Evolutionary conservation across 1,140 invertebrate genomes (phyloP), one percentile per base, ranked within the genome.

Genomic region (Phymastichus coffea): DNA sequence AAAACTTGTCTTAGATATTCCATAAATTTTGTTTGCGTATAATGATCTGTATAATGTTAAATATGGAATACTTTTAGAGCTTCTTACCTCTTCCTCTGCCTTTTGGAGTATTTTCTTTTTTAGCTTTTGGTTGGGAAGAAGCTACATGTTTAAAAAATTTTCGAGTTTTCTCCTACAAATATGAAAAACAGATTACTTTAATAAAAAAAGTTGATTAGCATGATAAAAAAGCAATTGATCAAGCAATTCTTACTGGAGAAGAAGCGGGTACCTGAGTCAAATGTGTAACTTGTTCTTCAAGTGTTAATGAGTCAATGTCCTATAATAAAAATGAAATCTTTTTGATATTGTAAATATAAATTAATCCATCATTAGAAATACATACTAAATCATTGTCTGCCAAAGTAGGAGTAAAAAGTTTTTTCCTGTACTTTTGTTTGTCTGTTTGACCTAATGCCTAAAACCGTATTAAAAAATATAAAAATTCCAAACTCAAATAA

Each of bases 371-470:
- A n/a, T n/a, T n/a, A n/a, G n/a, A n/a, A n/a, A n/a, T n/a, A 19
- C 22, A 1, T 54, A 60, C 57, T 35, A 60, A 40, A 40, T 60
- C 57, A 53, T 59, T 51, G 33, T 60, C 57, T n/a, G 49, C 41
- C 7, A 60, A 25, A 15, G 49, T 53, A 12, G 57, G 57, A 14
- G 51, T 60, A 7, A 47, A 60, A 4, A 60, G 25, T 30, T 60
- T 53, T 35, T 22, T 52, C 23, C 57, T 15, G 40, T 15, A 25
- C 4, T 23, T 60, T 30, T 46, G 48, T 22, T 46, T 59, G 19
- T 44, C 48, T 25, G 20, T 1, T 20, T 41, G 44, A 37, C 17
- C 40, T 20, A 4, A 4, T 14, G 37, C 15, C 37, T 40, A n/a
- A n/a, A n/a, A n/a, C n/a, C n/a, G n/a, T n/a, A n/a, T n/a, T n/a